phyloP scores from a whole-genome alignment of 2,888 invertebrate genomes.

The Tipula helvola region DNA sequence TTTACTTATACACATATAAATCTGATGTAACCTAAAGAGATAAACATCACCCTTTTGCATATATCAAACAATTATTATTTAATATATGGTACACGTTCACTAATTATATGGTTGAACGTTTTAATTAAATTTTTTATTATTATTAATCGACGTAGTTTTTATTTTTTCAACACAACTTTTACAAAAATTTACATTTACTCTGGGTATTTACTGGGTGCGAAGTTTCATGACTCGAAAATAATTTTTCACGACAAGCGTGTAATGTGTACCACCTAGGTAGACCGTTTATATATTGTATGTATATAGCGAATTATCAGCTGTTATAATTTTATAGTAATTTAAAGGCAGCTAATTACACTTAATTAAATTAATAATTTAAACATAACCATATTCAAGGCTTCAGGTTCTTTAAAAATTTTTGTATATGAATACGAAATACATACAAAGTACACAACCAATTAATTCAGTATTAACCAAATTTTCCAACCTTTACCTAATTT shows the following conservation, averaged over 20 bases:
- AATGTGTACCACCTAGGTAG: not conserved
- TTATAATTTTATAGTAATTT: not conserved
- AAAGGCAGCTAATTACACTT: not conserved
- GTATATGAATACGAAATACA: no score
- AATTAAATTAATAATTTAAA: not conserved
- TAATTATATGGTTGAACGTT: no score
- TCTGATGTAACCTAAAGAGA: not conserved
- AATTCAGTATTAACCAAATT: not conserved
- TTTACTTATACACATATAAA: not conserved
- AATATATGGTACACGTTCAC: no score
- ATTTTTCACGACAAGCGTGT: no score
- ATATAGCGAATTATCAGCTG: not conserved
- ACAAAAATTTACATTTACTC: not conserved
- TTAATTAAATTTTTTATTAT: no score
- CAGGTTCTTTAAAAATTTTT: no score
- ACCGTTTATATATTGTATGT: not conserved
- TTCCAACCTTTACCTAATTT: not conserved
- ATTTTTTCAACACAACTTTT: not conserved
- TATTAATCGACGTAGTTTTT: no score
- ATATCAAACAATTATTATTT: no score
- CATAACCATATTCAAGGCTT: no score
- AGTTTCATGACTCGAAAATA: not conserved
- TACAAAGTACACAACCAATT: not conserved
- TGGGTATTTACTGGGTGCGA: not conserved
- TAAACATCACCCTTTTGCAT: not conserved